A percentile compares a stretch with the other conserved stretches of the same genome.
Conservation (phyloP, 2,797 vertebrate species). For the Diceros bicornis region DNA sequence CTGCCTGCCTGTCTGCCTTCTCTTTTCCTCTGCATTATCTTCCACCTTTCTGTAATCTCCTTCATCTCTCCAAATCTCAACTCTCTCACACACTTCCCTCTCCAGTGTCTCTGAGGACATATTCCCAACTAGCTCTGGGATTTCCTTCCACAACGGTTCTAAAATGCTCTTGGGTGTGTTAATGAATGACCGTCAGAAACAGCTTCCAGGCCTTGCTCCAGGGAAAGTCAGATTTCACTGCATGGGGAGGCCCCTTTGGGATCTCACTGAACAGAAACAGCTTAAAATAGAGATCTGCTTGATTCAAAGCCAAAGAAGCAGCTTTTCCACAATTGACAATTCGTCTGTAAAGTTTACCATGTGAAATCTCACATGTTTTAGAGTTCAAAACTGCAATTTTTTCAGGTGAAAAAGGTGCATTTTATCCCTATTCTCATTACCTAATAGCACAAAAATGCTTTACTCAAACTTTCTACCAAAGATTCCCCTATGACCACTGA, state of each 20-base stretch:
- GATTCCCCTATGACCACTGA: not conserved
- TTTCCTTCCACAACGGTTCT: constrained; percentile 3
- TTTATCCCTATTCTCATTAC: constrained; percentile 49
- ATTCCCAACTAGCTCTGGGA: not conserved
- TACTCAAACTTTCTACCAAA: constrained; percentile 66
- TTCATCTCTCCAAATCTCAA: not conserved
- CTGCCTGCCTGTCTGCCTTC: not conserved
- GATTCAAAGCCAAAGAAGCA: constrained; percentile 66
- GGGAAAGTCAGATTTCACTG: constrained; percentile 34
- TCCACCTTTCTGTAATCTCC: not conserved
- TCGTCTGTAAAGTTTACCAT: constrained; percentile 50
- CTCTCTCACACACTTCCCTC: not conserved
- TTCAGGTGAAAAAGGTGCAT: not conserved
- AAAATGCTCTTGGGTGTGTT: not conserved
- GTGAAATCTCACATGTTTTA: constrained; percentile 57
- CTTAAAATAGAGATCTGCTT: constrained; percentile 54
- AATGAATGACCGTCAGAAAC: constrained; percentile 28
- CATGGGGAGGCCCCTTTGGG: constrained; percentile 10
- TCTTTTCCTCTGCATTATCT: not conserved
- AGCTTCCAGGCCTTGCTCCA: not conserved
- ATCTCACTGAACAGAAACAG: constrained; percentile 53
- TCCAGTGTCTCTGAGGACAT: not conserved
- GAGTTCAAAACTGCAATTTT: constrained; percentile 25
- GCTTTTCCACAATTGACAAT: constrained; percentile 46
- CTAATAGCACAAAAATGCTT: constrained; percentile 50